Evolutionary conservation across 2,113 vertebrate species (phyloP), one percentile per base, ranked within the genome.

Genomic region (Sphaerodactylus townsendi): DNA sequence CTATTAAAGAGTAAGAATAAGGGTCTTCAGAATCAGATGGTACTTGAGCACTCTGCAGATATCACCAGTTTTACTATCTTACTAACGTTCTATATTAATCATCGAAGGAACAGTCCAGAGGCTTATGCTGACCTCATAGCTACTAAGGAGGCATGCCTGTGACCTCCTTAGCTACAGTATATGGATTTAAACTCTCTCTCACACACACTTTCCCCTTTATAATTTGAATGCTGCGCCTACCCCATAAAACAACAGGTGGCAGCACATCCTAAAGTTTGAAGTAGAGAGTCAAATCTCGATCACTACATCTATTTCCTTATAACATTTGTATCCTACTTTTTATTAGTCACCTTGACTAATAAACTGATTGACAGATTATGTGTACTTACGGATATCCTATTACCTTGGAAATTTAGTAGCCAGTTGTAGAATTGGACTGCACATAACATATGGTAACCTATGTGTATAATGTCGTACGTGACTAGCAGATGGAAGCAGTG

Each of bases 401-500:
- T 50, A 53, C 13, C 21, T 39, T 21, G 59, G 53, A 2, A 15
- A 33, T 3, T 39, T 77, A 39, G 28, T 64, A 44, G 25, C 1
- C 59, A 65, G 17, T 14, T 14, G 6, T 75, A 75, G 48, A 28
- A 74, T 33, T 74, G 30, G 3, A 14, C 37, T 30, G 15, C 35
- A 44, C 25, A 41, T 46, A 10, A 8, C 37, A 25, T 56, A 21
- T 3, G 13, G 13, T 7, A 0, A 65, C 0, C 11, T 48, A 73
- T 33, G 30, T 25, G 39, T 8, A 77, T 37, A 7, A 1, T 3
- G 46, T 41, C 2, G 0, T 14, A 64, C 1, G 1, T 56, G 0
- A 4, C 3, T 39, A 10, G 4, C 28, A 53, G 14, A 2, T 66
- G 50, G 76, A 78, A 46, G 2, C 2, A 19, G 17, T n/a, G 3